Base-by-base conservation (phyloP, 2,888 invertebrate species). In the Drosophila eohydei region DNA sequence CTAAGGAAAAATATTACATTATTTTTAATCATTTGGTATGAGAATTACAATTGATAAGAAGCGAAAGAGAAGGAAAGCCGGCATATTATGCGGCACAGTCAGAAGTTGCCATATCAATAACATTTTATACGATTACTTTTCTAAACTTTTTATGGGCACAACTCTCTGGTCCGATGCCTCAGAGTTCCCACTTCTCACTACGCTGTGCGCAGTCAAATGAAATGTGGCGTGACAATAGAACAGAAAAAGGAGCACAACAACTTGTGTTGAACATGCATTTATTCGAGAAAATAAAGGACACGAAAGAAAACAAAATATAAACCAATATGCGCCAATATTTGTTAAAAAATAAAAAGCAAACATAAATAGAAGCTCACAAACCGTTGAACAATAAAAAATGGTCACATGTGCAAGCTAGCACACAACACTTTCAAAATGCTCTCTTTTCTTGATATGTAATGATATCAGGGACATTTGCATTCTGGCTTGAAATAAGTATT, bases 91-190 rank as follows among this genome's bases (percentile, higher is more conserved):
- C 56, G 62, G 56, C 41, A 32, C 44, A 51, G 60, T 63, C 69
- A 48, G 65, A 79, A 78, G 61, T 61, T 87, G 71, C 69, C 65
- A 84, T 84, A 88, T 80, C 87, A 89, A 84, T 84, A 84, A 85
- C 83, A 89, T 84, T 84, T 84, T 85, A 89, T 84, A 73, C 74
- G 84, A 84, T 89, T 89, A 88, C 88, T 89, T 89, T 84, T 84
- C 83, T 80, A 88, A 84, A 84, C 80, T 84, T 84, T 89, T 89
- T 88, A 84, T 81, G 88, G 63, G 51, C 48, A 54, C 36, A 71
- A 63, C 60, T 75, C 68, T 61, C 51, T 43, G 63, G 43, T 80
- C 55, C 50, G 52, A 61, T 78, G 66, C 67, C 64, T 62, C 55
- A 61, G 26, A 55, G 14, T 11, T 0, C n/a, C 11, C 43, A 2